A percentile compares a stretch with the other conserved stretches of the same genome.
Evolutionary conservation across 2,113 vertebrate species (phyloP).

Genomic region (Phocoena sinus): DNA sequence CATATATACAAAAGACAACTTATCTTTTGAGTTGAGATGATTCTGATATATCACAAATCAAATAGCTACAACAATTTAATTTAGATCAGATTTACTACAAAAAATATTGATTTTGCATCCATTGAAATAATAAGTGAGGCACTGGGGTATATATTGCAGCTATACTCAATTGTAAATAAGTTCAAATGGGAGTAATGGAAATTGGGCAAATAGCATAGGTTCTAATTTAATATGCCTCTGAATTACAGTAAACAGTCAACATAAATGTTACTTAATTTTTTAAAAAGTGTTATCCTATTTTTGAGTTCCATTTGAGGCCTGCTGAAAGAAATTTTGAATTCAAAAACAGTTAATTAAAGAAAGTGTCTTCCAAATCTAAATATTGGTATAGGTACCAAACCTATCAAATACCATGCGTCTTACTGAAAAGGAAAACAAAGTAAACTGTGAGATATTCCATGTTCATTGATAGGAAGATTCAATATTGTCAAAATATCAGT

Average conservation of each 20-base stretch:
- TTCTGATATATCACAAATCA: background rate
- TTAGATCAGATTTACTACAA: background rate
- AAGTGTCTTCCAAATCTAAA: background rate
- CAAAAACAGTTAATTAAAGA: background rate
- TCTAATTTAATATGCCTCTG: background rate
- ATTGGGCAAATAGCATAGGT: background rate
- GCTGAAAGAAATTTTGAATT: background rate
- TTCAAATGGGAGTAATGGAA: background rate
- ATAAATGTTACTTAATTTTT: background rate
- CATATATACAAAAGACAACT: background rate
- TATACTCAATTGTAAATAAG: background rate
- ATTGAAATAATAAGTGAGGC: background rate
- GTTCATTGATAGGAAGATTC: background rate
- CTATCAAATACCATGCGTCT: background rate
- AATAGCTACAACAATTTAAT: background rate
- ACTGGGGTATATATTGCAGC: background rate
- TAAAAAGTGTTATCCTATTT: background rate
- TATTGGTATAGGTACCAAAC: background rate
- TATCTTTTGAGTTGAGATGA: background rate
- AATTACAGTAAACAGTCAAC: background rate
- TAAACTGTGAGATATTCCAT: background rate
- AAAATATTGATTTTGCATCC: background rate
- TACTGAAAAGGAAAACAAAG: background rate
- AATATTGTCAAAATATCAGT: background rate
- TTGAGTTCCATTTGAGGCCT: background rate